These are phyloP conservation scores for Drymonia ruficornis DNA, from an alignment of 2,888 invertebrate genomes.

Conservation along the genomic window DNA sequence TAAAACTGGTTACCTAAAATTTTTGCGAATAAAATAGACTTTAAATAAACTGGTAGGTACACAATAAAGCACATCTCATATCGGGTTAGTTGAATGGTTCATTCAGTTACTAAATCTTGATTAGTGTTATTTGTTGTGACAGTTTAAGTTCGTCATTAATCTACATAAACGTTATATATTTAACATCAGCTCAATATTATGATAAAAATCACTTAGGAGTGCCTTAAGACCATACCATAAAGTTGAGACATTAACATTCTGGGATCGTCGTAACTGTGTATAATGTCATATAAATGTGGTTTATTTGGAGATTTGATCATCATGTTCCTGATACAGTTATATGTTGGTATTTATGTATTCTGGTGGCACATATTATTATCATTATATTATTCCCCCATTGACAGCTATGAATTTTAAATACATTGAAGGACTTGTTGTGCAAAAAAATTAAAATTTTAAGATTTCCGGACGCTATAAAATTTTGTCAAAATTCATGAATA, in stretches of 20 bases:
- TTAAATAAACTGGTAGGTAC: no score
- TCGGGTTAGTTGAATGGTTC: no score
- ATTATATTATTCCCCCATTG: constrained; percentile 5
- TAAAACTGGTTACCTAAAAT: no score
- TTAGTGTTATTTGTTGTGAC: no score
- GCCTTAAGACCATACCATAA: constrained; percentile 33
- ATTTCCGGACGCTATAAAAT: no score
- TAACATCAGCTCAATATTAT: not conserved
- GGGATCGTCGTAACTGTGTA: constrained; percentile 53
- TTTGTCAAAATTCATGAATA: no score
- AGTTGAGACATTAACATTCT: constrained; percentile 51
- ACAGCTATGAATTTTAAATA: not conserved
- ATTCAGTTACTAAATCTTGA: no score
- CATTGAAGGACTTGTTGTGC: not conserved
- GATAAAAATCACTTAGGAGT: constrained; percentile 25
- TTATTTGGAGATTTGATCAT: constrained; percentile 53
- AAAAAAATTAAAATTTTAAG: constrained; percentile 2
- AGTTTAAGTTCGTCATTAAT: not conserved
- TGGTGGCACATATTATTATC: constrained; percentile 4
- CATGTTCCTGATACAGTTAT: constrained; percentile 48
- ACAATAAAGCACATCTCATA: no score
- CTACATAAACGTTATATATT: not conserved
- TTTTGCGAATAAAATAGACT: no score
- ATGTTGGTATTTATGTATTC: constrained; percentile 29
- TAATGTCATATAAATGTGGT: constrained; percentile 55